Evolutionary conservation across 2,113 vertebrate genomes (phyloP), one percentile per base, ranked within the genome.

Genomic region (Gymnorhina tibicen): DNA sequence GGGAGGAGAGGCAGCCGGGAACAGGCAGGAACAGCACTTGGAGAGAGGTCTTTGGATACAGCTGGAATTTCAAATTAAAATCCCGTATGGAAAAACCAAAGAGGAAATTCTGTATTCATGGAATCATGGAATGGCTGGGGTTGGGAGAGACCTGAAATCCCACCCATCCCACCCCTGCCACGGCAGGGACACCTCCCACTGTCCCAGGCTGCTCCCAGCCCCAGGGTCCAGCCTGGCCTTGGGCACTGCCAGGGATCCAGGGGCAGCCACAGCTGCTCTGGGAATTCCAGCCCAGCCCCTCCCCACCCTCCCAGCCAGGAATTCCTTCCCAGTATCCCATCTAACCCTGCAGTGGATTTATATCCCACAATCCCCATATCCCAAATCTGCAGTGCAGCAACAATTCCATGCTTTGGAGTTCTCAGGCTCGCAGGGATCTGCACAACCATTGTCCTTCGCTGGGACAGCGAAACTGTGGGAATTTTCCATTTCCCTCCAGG

Each of bases 401-500:
- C 18, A 58, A 58, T 53, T 47, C 55, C 7, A 0, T 2, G 9
- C 6, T n/a, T 39, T 18, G 46, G 28, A 16, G 14, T 69, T 42
- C 56, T 33, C 24, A 28, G n/a, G 33, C 42, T 37, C n/a, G 33
- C 22, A 33, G 9, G 27, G 37, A 3, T 23, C 37, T 68, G 30
- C 49, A n/a, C n/a, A n/a, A n/a, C 23, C 8, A 3, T 53, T 24
- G 24, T 21, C 32, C 24, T 0, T 7, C 15, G 13, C 24, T 30
- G 33, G 20, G n/a, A n/a, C 1, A 64, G 11, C 16, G 66, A 47
- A 63, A 58, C 27, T 1, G 0, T 4, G 11, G 7, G 22, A 37
- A 50, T 66, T 60, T 75, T 44, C 30, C 55, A 28, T 52, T 89
- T 47, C 53, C 77, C 20, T 24, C 19, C 18, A 44, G 15, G 13